Base-by-base conservation (phyloP, 1,140 invertebrate genomes). In the Drosophila nikananu region DNA sequence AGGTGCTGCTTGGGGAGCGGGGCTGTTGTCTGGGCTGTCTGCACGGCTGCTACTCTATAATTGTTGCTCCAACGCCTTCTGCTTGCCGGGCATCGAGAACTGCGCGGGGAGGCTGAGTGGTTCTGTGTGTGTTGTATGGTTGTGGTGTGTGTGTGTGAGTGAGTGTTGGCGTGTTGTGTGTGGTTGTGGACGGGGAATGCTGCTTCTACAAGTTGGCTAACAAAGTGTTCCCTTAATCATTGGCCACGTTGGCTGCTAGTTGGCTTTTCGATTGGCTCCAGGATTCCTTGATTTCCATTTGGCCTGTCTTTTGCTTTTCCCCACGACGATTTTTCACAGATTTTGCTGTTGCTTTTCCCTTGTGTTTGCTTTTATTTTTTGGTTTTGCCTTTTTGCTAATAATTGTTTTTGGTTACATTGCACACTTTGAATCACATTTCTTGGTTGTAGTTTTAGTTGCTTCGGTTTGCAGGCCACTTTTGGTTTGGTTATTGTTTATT, bases 351-450 rank as follows among this genome's bases (percentile, higher is more conserved):
- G 46, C 13, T 27, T 55, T 48, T 54, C 7, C 68, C 25, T 46
- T 80, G 35, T 41, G 54, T 71, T 67, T n/a, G 48, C 32, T 73
- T 67, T 58, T 39, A 7, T 15, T 21, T 23, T 57, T 41, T 57
- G 35, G 8, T 41, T 60, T 64, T 59, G 41, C 17, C 52, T 51
- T 37, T 37, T 52, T 55, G 25, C 48, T 72, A 57, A 64, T 73
- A 46, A 79, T 57, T 44, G 75, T 78, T 73, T 83, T 68, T 77
- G 61, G 51, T 86, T 83, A 83, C 83, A 87, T 86, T 86, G 64
- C 83, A 79, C 83, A 87, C 83, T 80, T 73, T 74, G 84, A 87
- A 87, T 89, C 86, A 89, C 86, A 89, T 89, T 89, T 90, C 78
- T 80, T 77, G 67, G 58, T 52, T 52, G 49, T 32, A 79, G 65